Conservation (phyloP, 2,888 invertebrate genomes). For the Oxytorus armatus region DNA sequence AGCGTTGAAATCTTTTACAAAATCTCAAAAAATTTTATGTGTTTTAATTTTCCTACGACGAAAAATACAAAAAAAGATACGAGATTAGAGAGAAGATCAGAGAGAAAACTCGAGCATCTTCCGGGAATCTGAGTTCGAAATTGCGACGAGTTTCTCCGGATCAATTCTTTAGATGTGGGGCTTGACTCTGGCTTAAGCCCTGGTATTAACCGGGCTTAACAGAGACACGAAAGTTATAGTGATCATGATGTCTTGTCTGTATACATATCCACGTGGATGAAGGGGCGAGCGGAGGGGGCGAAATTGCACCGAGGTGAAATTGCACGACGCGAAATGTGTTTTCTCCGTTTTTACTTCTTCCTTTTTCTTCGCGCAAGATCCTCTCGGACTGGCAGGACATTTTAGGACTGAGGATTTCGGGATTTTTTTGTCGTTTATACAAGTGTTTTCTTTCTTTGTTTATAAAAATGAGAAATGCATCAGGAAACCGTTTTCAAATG, state of each 20-base stretch:
- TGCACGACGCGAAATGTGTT: constrained; percentile 52
- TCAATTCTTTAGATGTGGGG: constrained; percentile 34
- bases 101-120: constrained; percentile 15
- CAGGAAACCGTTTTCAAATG: too few relatives aligned
- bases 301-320: constrained; percentile 54
- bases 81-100: background rate
- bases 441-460: background rate
- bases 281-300: constrained; percentile 17
- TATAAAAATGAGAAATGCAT: background rate
- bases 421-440: background rate
- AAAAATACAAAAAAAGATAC: too few relatives aligned
- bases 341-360: background rate
- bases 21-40: background rate
- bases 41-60: too few relatives aligned
- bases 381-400: constrained; percentile 8
- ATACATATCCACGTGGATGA: constrained; percentile 44
- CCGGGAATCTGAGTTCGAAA: constrained; percentile 17
- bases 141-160: constrained; percentile 40
- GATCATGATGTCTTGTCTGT: constrained; percentile 25
- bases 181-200: constrained; percentile 34
- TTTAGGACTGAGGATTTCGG: background rate
- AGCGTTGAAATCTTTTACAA: too few relatives aligned
- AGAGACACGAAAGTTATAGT: constrained; percentile 42
- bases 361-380: constrained; percentile 19
- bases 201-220: constrained; percentile 55